Evolutionary conservation across 1,140 invertebrate species (phyloP).

Genomic region (Pseudomyrmex gracilis): DNA sequence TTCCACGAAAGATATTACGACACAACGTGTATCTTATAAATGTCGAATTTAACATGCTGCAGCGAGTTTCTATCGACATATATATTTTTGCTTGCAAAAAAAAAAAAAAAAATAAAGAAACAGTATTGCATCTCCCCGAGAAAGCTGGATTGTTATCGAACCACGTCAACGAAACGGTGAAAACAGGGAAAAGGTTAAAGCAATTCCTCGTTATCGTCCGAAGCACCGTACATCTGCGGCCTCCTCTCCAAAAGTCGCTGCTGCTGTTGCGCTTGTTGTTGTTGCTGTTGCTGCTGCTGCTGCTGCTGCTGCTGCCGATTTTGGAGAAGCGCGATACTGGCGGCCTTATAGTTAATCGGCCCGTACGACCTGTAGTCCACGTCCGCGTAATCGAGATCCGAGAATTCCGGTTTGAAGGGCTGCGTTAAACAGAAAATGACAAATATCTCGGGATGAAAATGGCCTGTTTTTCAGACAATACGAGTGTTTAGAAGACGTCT

Average conservation of each 20-base stretch:
- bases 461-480: slow-evolving; percentile 5
- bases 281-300: slow-evolving; percentile 69
- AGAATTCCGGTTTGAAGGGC: slow-evolving; percentile 90
- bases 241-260: slow-evolving; percentile 77
- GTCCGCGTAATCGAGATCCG: slow-evolving; percentile 95
- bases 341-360: slow-evolving; percentile 95
- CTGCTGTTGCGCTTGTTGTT: too few relatives aligned
- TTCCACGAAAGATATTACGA: slow-evolving; percentile 33
- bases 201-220: slow-evolving; percentile 84
- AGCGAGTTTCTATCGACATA: slow-evolving; percentile 22
- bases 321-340: slow-evolving; percentile 88
- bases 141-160: slow-evolving; percentile 35
- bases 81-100: slow-evolving; percentile 10
- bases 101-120: too few relatives aligned
- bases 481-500: slow-evolving; percentile 20
- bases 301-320: slow-evolving; percentile 78
- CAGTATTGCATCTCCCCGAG: slow-evolving; percentile 31
- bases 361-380: slow-evolving; percentile 95
- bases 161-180: background rate
- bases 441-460: slow-evolving; percentile 47
- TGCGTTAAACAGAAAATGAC: slow-evolving; percentile 78
- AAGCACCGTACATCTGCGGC: slow-evolving; percentile 84
- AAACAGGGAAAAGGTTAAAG: slow-evolving; percentile 74
- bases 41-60: slow-evolving; percentile 29
- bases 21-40: slow-evolving; percentile 17